A percentile compares a stretch with the other conserved stretches of the same genome.
These are phyloP conservation scores for Esox lucius DNA, from an alignment of 2,797 vertebrate genomes.

Conservation along the genomic window DNA sequence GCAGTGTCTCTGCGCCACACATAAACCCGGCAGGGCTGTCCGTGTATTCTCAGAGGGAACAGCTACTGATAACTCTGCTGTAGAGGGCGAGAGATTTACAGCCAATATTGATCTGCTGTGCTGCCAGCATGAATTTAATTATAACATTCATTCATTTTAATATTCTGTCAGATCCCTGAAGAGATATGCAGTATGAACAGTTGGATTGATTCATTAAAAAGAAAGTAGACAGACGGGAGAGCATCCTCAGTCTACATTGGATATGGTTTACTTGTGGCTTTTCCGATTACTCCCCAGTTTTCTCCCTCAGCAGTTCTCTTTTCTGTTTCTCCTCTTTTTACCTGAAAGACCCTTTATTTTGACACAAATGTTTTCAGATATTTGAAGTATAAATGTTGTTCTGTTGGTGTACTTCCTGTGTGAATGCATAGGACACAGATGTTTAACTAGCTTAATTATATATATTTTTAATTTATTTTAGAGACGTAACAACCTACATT, in stretches of 20 bases:
- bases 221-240: conserved; percentile 30
- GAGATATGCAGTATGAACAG: conserved; percentile 36
- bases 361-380: not conserved
- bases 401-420: not conserved
- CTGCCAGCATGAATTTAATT: conserved; percentile 4
- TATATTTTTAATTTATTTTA: not conserved
- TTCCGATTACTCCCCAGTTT: conserved; percentile 26
- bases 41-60: not conserved
- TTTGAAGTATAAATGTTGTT: not conserved
- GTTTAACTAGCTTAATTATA: not conserved
- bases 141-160: conserved; percentile 2
- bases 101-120: not conserved
- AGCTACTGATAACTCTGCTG: not conserved
- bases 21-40: not conserved
- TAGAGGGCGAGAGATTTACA: not conserved
- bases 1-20: not conserved
- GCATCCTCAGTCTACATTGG: not conserved
- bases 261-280: conserved; percentile 39
- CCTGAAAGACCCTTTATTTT: not conserved
- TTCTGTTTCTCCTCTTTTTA: not conserved
- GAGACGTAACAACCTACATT: not conserved
- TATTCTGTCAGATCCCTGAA: conserved; percentile 14
- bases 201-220: conserved; percentile 50
- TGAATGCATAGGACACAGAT: not conserved
- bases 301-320: conserved; percentile 23